Evolutionary conservation across 2,113 vertebrate species (phyloP).

Genomic region (Fregetta grallaria): DNA sequence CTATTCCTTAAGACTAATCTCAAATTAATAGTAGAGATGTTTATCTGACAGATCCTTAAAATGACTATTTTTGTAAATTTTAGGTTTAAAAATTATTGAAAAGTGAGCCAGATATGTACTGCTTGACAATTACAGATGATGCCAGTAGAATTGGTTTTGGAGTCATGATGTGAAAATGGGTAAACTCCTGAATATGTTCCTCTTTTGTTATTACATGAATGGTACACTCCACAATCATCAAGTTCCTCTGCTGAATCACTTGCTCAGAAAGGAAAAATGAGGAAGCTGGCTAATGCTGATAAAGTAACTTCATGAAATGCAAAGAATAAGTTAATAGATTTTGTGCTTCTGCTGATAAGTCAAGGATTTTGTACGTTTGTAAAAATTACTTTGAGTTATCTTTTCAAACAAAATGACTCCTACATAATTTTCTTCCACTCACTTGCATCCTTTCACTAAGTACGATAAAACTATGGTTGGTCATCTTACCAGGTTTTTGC

Average conservation of each 20-base stretch:
- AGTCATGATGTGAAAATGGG: conserved; percentile 46
- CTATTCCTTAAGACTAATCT: neutral
- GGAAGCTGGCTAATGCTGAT: neutral
- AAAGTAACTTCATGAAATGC: neutral
- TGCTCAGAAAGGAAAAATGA: neutral
- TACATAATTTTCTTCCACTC: neutral
- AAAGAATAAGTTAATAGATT: neutral
- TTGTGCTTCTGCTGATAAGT: neutral
- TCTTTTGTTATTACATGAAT: neutral
- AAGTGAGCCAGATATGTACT: conserved; percentile 66
- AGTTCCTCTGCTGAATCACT: neutral
- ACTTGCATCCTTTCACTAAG: neutral
- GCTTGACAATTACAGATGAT: conserved; percentile 47
- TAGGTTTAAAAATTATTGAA: conserved; percentile 64
- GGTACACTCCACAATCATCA: neutral
- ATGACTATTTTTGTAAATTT: neutral
- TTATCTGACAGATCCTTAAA: neutral
- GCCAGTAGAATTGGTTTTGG: conserved; percentile 59
- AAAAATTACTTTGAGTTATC: neutral
- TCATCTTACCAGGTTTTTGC: neutral
- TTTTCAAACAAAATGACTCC: neutral
- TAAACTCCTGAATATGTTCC: neutral
- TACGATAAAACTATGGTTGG: neutral
- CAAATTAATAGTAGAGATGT: neutral
- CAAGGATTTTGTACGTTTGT: neutral